These are phyloP conservation scores for Enteromius fasciolatus DNA, from an alignment of 2,797 vertebrate species.

Conservation along the genomic window DNA sequence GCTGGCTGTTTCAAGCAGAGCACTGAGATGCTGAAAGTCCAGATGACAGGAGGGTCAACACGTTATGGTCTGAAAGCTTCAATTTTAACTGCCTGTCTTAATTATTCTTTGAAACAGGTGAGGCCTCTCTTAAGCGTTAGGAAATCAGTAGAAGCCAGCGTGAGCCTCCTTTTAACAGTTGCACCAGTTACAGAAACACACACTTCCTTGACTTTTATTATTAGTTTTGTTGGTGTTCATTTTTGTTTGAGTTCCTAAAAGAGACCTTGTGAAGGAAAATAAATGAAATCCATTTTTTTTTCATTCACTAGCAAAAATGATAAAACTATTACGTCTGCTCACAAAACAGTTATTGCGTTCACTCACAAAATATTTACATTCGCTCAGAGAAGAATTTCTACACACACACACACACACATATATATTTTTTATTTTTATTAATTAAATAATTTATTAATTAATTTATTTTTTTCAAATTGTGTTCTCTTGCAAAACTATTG, in stretches of 20 bases:
- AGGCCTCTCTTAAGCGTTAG: conserved; percentile 26
- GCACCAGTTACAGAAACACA: neutral
- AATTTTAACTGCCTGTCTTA: conserved; percentile 23
- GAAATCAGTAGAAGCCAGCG: conserved; percentile 16
- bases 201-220: neutral
- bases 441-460: too few species aligned
- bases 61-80: conserved; percentile 27
- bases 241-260: neutral
- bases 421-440: too few species aligned
- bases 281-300: neutral
- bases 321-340: neutral
- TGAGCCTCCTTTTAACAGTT: neutral
- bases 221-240: neutral
- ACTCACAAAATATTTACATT: too few species aligned
- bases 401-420: too few species aligned
- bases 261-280: neutral
- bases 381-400: too few species aligned
- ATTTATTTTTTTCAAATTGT: too few species aligned
- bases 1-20: neutral
- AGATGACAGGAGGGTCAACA: conserved; percentile 18
- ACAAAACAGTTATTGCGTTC: too few species aligned
- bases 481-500: neutral
- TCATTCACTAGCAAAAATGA: neutral
- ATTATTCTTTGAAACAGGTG: conserved; percentile 14
- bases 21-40: conserved; percentile 18